Conservation (phyloP, 2,888 invertebrate genomes). For the Neoascia interrupta region DNA sequence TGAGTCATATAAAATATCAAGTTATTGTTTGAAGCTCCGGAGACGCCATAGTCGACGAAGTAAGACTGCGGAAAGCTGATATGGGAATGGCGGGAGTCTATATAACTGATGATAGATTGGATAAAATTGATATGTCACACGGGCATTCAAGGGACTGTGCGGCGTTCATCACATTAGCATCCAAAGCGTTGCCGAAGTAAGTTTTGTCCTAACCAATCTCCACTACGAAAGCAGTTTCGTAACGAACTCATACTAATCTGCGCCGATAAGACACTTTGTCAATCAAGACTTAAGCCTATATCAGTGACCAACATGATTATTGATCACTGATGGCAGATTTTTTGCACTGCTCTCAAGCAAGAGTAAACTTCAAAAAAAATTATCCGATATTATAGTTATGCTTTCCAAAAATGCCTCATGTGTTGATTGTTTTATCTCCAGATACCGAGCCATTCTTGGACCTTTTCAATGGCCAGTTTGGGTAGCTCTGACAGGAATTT, state of each 20-base stretch:
- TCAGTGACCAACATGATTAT: too few species aligned
- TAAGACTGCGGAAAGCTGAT: conserved; percentile 82
- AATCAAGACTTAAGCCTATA: too few species aligned
- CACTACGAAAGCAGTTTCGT: too few species aligned
- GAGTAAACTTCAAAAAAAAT: too few species aligned
- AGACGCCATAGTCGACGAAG: conserved; percentile 82
- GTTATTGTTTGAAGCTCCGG: conserved; percentile 81
- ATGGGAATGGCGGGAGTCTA: conserved; percentile 88
- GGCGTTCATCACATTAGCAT: conserved; percentile 87
- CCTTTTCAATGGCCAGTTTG: conserved; percentile 91
- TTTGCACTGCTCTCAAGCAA: too few species aligned
- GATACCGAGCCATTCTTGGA: conserved; percentile 90
- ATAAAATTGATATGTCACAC: conserved; percentile 83
- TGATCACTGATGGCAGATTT: too few species aligned
- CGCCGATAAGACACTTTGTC: too few species aligned
- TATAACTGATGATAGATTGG: conserved; percentile 81
- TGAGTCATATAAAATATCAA: not conserved
- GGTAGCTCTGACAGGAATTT: conserved; percentile 86
- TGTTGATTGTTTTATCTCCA: conserved; percentile 75
- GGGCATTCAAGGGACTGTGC: conserved; percentile 88
- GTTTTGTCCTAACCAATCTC: too few species aligned
- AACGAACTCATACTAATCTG: too few species aligned
- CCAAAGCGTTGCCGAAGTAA: conserved; percentile 88
- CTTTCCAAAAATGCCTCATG: too few species aligned
- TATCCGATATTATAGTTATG: too few species aligned